Conservation (phyloP, 2,113 vertebrate genomes). For the Illadopsis cleaveri region DNA sequence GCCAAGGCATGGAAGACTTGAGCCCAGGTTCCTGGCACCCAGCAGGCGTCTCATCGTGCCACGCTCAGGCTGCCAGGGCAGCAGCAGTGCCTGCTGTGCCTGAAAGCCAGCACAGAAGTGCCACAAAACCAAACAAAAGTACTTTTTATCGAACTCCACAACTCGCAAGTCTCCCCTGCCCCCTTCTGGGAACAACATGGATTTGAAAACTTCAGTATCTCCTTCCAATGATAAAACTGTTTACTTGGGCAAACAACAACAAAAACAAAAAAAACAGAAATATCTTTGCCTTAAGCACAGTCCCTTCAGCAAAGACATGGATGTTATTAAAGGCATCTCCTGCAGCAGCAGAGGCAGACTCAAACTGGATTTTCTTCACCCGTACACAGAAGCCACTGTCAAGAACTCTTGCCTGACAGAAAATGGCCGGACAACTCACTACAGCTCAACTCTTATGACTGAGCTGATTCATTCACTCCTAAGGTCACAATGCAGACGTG, state of each 20-base stretch:
- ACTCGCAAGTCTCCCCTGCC: conserved; percentile 30
- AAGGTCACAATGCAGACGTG: rapidly evolving
- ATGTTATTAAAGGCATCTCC: background rate
- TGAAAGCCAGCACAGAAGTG: background rate
- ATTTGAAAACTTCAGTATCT: background rate
- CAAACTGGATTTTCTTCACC: background rate
- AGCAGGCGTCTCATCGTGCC: background rate
- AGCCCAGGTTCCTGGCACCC: background rate
- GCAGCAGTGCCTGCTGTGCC: background rate
- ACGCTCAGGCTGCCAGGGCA: rapidly evolving
- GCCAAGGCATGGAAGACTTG: background rate
- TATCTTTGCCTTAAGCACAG: background rate
- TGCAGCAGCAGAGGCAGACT: background rate
- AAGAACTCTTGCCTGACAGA: background rate
- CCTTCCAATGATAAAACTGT: background rate
- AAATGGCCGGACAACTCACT: background rate
- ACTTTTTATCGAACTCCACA: background rate
- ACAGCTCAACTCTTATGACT: background rate
- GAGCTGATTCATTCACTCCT: background rate
- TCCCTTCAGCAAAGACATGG: background rate
- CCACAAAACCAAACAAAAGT: background rate
- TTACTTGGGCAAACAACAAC: background rate
- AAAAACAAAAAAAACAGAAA: background rate
- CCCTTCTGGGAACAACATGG: conserved; percentile 55
- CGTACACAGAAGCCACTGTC: background rate